Conservation (phyloP, 2,113 vertebrate genomes). For the Sylvietta virens region DNA sequence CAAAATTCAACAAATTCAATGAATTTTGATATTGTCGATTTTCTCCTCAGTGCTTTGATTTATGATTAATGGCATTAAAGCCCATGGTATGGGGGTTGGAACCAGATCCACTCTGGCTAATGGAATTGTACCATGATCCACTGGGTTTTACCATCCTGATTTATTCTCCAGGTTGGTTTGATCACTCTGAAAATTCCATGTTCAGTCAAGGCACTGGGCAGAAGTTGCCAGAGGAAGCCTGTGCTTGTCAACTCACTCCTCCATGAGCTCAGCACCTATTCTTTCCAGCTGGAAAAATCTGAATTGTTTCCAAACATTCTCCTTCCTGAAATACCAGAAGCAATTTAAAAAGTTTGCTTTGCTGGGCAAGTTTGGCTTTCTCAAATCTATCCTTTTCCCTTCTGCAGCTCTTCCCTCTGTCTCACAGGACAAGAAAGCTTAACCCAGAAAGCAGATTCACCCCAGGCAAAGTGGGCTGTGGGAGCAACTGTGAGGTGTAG, state of each 20-base stretch:
- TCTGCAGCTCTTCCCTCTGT: background rate
- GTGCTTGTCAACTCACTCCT: background rate
- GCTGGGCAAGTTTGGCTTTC: background rate
- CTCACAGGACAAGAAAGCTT: background rate
- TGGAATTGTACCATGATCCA: background rate
- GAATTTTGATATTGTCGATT: background rate
- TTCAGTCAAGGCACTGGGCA: background rate
- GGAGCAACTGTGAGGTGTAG: background rate
- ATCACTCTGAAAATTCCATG: fast-evolving
- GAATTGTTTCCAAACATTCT: background rate
- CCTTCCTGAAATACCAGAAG: background rate
- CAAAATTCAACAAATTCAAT: background rate
- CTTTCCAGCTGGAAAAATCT: background rate
- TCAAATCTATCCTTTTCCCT: background rate
- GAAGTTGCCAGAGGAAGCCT: background rate
- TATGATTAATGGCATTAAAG: background rate
- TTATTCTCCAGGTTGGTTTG: background rate
- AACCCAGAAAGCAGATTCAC: background rate
- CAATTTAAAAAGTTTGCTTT: background rate
- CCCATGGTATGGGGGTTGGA: background rate
- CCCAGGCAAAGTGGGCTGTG: background rate
- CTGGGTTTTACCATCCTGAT: background rate
- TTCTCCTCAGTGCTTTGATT: background rate
- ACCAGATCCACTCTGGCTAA: background rate
- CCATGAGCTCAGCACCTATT: background rate